Evolutionary conservation across 1,140 invertebrate genomes (phyloP).

Genomic region (Aphidius ervi): DNA sequence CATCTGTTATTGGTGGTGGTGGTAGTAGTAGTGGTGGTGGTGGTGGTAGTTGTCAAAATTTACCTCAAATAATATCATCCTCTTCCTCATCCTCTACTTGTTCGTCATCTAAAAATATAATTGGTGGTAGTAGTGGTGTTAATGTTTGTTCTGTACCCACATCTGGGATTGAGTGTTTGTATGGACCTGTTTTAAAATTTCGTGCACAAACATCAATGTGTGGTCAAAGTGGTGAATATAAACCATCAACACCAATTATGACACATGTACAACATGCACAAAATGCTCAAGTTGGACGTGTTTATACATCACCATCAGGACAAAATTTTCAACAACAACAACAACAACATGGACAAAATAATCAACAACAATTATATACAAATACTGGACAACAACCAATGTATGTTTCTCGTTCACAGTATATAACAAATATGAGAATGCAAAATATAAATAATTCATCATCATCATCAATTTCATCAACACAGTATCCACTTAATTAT

Average conservation of each 20-base stretch:
- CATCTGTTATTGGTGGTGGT: background rate
- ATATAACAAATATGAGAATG: conserved; percentile 30
- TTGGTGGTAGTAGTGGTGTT: conserved; percentile 18
- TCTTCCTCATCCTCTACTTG: too few relatives aligned
- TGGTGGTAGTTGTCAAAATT: conserved; percentile 5
- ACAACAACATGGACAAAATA: conserved; percentile 10
- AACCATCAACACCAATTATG: conserved; percentile 21
- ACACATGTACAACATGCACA: conserved; percentile 28
- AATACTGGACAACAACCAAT: conserved; percentile 35
- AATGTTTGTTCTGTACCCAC: conserved; percentile 19
- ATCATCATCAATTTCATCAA: conserved; percentile 18
- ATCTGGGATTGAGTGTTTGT: conserved; percentile 39
- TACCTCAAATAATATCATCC: background rate
- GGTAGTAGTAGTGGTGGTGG: conserved; percentile 6
- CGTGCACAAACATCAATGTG: conserved; percentile 35
- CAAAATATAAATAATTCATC: conserved; percentile 25
- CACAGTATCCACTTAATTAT: conserved; percentile 24
- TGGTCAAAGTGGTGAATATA: conserved; percentile 28
- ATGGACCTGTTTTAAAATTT: conserved; percentile 50
- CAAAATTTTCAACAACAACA: conserved; percentile 32
- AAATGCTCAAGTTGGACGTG: conserved; percentile 21
- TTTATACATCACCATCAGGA: conserved; percentile 20
- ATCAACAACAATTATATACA: conserved; percentile 29
- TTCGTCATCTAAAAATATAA: background rate
- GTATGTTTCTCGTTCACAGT: conserved; percentile 30